Evolutionary conservation across 2,888 invertebrate species (phyloP).

Genomic region (Neria commutata): DNA sequence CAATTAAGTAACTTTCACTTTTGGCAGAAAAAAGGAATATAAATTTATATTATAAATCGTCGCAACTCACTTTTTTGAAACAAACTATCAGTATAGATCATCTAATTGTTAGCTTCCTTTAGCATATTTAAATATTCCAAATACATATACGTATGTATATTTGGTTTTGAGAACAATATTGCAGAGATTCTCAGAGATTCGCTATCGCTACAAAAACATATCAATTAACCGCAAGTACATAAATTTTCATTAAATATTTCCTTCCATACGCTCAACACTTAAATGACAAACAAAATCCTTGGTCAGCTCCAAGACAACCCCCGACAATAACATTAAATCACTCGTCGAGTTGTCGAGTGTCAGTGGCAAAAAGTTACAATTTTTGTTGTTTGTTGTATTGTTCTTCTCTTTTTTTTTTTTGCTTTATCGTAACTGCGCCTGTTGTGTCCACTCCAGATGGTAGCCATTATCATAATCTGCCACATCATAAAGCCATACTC

Average conservation of each 20-base stretch:
- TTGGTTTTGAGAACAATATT: no score
- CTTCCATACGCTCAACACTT: constrained; percentile 13
- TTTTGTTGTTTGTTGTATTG: not conserved
- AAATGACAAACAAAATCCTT: constrained; percentile 14
- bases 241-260: constrained; percentile 46
- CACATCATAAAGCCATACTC: constrained; percentile 53
- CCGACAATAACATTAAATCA: constrained; percentile 59
- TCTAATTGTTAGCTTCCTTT: no score
- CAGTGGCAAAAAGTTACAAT: constrained; percentile 37
- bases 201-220: constrained; percentile 29
- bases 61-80: no score
- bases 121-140: no score
- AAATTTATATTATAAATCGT: no score
- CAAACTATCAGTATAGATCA: no score
- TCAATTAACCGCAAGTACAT: constrained; percentile 46
- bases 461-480: constrained; percentile 56
- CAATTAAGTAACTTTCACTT: no score
- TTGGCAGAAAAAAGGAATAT: no score
- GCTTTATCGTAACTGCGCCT: constrained; percentile 29
- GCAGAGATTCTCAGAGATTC: no score
- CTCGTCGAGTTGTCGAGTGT: constrained; percentile 60
- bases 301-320: constrained; percentile 2
- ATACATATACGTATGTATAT: no score
- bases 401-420: not conserved
- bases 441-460: constrained; percentile 49